Conservation (phyloP, 2,113 vertebrate species). For the Loxodonta africana region DNA sequence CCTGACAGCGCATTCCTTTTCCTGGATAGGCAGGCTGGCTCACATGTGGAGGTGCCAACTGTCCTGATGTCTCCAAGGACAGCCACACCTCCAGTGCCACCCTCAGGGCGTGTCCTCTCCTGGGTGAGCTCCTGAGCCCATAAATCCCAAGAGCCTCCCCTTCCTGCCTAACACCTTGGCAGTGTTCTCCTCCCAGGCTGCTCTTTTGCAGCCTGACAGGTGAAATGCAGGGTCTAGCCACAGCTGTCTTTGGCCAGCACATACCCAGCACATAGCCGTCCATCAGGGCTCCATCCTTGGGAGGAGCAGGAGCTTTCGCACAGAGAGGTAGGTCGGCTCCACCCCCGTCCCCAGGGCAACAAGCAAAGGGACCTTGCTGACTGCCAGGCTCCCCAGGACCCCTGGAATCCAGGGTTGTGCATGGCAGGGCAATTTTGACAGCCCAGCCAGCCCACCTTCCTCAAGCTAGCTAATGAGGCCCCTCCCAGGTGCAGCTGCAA, state of each 20-base stretch:
- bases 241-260: constrained; percentile 74
- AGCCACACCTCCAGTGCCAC: constrained; percentile 63
- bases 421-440: not conserved
- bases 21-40: constrained; percentile 55
- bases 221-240: constrained; percentile 48
- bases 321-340: not conserved
- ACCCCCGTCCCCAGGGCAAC: not conserved
- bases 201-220: constrained; percentile 44
- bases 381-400: not conserved
- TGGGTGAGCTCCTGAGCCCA: constrained; percentile 61
- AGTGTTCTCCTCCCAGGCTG: not conserved
- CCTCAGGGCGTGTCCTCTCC: constrained; percentile 77
- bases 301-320: not conserved
- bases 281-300: not conserved
- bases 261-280: not conserved
- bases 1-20: constrained; percentile 60
- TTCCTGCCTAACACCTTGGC: accelerated
- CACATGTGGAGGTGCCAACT: constrained; percentile 50
- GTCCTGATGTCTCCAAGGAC: constrained; percentile 71
- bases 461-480: not conserved
- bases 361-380: not conserved
- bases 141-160: constrained; percentile 53
- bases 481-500: not conserved
- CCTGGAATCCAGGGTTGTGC: not conserved
- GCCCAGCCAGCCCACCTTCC: not conserved